Evolutionary conservation across 2,113 vertebrate species (phyloP).

Genomic region (Scortum barcoo): DNA sequence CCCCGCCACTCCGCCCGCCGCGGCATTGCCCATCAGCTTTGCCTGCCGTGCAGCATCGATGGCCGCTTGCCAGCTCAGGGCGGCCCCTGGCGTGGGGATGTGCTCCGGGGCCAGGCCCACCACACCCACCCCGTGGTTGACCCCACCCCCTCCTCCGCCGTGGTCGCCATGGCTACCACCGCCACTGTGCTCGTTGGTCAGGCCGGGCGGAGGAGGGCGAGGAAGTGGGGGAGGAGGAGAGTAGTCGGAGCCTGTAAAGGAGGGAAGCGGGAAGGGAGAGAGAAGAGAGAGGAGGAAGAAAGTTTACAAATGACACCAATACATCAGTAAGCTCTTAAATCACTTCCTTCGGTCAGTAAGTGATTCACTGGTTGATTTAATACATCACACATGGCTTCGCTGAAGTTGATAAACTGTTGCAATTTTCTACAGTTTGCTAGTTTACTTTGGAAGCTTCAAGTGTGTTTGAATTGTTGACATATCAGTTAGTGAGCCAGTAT

Average conservation of each 20-base stretch:
- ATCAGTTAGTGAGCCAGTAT: slow-evolving; percentile 31
- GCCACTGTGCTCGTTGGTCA: slow-evolving; percentile 88
- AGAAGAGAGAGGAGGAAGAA: slow-evolving; percentile 13
- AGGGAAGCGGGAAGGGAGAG: not conserved
- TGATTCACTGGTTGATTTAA: slow-evolving; percentile 23
- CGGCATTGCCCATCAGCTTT: slow-evolving; percentile 93
- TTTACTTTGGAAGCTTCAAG: slow-evolving; percentile 39
- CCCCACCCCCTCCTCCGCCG: slow-evolving; percentile 74
- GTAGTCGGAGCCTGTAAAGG: slow-evolving; percentile 93
- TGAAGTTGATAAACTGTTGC: slow-evolving; percentile 6
- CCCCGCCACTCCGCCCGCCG: slow-evolving; percentile 67
- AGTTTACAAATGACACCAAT: slow-evolving; percentile 34
- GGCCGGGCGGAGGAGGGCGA: slow-evolving; percentile 81
- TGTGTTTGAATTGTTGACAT: slow-evolving; percentile 27
- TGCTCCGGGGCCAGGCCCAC: slow-evolving; percentile 96
- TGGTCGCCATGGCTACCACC: slow-evolving; percentile 74
- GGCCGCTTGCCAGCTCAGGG: slow-evolving; percentile 97
- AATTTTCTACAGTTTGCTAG: slow-evolving; percentile 26
- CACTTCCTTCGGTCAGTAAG: not conserved
- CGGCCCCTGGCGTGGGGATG: slow-evolving; percentile 93
- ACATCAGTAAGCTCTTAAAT: slow-evolving; percentile 4
- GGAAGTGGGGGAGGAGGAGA: slow-evolving; percentile 92
- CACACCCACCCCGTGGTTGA: slow-evolving; percentile 80
- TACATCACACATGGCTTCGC: not conserved
- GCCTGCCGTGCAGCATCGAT: slow-evolving; percentile 97